phyloP scores from a whole-genome alignment of 2,113 vertebrate species.

The Caranx melampygus region DNA sequence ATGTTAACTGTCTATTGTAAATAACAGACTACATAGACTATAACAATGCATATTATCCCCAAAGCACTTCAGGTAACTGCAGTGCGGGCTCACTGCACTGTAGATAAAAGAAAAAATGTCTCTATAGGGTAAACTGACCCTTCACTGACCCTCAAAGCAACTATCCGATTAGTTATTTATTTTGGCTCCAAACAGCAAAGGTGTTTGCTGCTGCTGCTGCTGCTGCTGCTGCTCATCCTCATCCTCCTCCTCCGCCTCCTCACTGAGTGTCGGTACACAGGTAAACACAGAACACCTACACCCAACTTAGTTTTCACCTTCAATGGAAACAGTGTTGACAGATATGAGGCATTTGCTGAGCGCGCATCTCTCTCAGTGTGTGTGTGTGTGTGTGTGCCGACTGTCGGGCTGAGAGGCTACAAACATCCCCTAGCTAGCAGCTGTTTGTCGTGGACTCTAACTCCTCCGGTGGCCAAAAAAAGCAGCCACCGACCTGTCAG shows the following conservation, averaged over 20 bases:
- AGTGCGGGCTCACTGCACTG: neutral
- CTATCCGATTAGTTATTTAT: neutral
- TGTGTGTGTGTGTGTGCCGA: too few relatives aligned
- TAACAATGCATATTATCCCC: neutral
- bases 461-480: neutral
- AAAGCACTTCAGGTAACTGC: neutral
- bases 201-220: too few relatives aligned
- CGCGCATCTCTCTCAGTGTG: too few relatives aligned
- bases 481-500: neutral
- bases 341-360: too few relatives aligned
- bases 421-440: slow-evolving; percentile 65
- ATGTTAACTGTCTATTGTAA: neutral
- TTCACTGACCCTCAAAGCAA: neutral
- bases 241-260: too few relatives aligned
- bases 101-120: neutral
- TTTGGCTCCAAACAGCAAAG: neutral
- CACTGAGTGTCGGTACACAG: neutral
- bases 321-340: neutral
- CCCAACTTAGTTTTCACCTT: neutral
- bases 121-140: too few relatives aligned
- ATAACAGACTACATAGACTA: neutral
- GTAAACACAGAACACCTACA: too few relatives aligned
- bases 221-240: too few relatives aligned
- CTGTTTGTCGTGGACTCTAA: slow-evolving; percentile 37
- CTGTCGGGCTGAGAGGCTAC: neutral